Base-by-base conservation (phyloP, 2,113 vertebrate species). In the Nymphicus hollandicus region DNA sequence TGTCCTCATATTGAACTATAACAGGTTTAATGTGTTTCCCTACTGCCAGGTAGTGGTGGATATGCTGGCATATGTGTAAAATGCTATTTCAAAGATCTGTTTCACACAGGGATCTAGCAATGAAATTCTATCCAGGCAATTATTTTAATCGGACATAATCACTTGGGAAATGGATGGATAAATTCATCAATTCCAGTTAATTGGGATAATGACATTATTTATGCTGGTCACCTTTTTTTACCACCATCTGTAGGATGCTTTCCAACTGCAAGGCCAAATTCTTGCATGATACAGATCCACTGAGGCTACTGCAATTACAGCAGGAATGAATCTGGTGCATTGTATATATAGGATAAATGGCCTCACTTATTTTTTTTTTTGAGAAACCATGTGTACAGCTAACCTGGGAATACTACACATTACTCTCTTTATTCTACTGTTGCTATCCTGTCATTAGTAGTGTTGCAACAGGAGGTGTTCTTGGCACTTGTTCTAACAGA, bases 131-230 rank as follows among this genome's bases (percentile, higher is more conserved):
- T 91, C 86, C 83, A 87, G 33, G 49, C 66, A 93, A 93, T 93
- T 87, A 93, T 92, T 96, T 93, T 93, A 94, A 94, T 81, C 94
- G 56, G 47, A 89, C 52, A 95, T 93, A 94, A 96, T 96, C 44
- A 63, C 49, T 92, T 77, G 88, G 78, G 91, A 92, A 92, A 96
- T 91, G 77, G 77, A 89, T 89, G 49, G 88, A 95, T 85, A 70
- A 93, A 88, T 94, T 87, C 91, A 96, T 95, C 88, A 86, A 96
- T 93, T 95, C 61, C 50, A 87, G 41, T 85, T 96, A 96, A 97
- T 95, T 94, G 52, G 58, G 66, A 77, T 76, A 95, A 93, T 91
- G 39, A 63, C 73, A 69, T 89, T 95, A 85, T 93, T 97, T 96
- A 85, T 96, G 88, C 83, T 85, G 53, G 69, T 92, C 86, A 92